Conservation (phyloP, 2,888 invertebrate genomes). For the Xanthorhoe designata region DNA sequence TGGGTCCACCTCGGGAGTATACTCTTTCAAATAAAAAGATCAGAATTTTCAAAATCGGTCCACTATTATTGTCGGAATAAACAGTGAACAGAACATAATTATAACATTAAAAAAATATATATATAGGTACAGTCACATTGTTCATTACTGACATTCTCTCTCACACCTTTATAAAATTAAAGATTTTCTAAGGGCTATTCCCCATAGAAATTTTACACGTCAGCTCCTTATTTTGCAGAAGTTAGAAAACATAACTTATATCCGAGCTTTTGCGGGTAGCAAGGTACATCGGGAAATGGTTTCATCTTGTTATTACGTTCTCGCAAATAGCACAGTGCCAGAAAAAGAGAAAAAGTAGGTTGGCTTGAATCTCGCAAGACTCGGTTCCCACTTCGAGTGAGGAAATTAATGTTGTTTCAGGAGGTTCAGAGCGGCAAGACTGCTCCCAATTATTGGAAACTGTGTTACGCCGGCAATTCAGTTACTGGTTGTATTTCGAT, state of each 20-base stretch:
- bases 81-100: too few relatives aligned
- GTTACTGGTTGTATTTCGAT: conserved; percentile 18
- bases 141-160: too few relatives aligned
- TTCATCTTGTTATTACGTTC: conserved; percentile 18
- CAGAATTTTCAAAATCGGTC: too few relatives aligned
- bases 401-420: conserved; percentile 55
- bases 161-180: too few relatives aligned
- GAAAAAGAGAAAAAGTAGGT: conserved; percentile 53
- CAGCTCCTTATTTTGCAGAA: too few relatives aligned
- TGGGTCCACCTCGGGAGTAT: too few relatives aligned
- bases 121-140: too few relatives aligned
- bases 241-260: background rate
- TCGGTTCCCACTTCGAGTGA: conserved; percentile 41
- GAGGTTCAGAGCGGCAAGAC: conserved; percentile 41
- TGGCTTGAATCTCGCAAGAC: conserved; percentile 54
- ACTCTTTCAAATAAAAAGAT: too few relatives aligned
- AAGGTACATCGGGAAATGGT: conserved; percentile 43
- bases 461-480: conserved; percentile 26
- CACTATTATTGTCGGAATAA: too few relatives aligned
- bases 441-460: conserved; percentile 38
- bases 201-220: too few relatives aligned
- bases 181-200: too few relatives aligned
- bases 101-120: too few relatives aligned
- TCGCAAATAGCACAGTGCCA: conserved; percentile 7
- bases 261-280: background rate